Conservation (phyloP, 2,888 invertebrate genomes). For the Melitaea athalia region DNA sequence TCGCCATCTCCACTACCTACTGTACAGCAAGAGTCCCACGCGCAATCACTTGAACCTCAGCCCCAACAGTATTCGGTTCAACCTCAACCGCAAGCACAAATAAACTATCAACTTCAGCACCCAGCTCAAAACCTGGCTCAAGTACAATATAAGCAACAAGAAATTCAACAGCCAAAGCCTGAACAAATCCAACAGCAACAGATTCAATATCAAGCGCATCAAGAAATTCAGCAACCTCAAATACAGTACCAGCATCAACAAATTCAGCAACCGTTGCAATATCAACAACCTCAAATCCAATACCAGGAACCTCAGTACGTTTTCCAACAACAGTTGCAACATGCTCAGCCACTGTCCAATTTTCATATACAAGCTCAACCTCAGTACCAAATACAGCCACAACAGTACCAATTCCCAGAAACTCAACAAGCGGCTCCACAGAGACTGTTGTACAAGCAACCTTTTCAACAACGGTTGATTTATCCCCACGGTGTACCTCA, state of each 20-base stretch:
- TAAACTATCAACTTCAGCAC: slow-evolving; percentile 43
- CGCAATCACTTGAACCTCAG: slow-evolving; percentile 33
- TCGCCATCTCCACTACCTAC: slow-evolving; percentile 30
- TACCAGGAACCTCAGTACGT: slow-evolving; percentile 26
- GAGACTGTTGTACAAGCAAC: slow-evolving; percentile 26
- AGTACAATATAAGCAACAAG: slow-evolving; percentile 30
- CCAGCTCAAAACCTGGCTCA: slow-evolving; percentile 31
- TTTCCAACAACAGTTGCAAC: slow-evolving; percentile 27
- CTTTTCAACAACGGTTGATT: slow-evolving; percentile 18
- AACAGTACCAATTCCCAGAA: slow-evolving; percentile 35
- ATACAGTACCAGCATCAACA: slow-evolving; percentile 34
- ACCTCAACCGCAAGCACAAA: slow-evolving; percentile 36
- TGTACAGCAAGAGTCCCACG: slow-evolving; percentile 25
- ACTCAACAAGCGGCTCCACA: slow-evolving; percentile 24
- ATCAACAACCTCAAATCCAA: slow-evolving; percentile 27
- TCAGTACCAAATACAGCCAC: slow-evolving; percentile 37
- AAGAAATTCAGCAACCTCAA: slow-evolving; percentile 33
- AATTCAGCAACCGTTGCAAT: slow-evolving; percentile 24
- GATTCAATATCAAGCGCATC: slow-evolving; percentile 29
- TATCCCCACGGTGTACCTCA: slow-evolving; percentile 18
- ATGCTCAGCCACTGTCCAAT: slow-evolving; percentile 26
- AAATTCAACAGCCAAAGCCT: slow-evolving; percentile 32
- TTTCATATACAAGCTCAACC: slow-evolving; percentile 26
- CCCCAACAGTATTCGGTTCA: slow-evolving; percentile 38
- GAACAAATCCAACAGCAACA: slow-evolving; percentile 27